Percentiles rank a stretch among this genome's conserved stretches.
These are phyloP conservation scores for Mixornis gularis DNA, from an alignment of 2,113 vertebrate genomes.

Conservation along the genomic window DNA sequence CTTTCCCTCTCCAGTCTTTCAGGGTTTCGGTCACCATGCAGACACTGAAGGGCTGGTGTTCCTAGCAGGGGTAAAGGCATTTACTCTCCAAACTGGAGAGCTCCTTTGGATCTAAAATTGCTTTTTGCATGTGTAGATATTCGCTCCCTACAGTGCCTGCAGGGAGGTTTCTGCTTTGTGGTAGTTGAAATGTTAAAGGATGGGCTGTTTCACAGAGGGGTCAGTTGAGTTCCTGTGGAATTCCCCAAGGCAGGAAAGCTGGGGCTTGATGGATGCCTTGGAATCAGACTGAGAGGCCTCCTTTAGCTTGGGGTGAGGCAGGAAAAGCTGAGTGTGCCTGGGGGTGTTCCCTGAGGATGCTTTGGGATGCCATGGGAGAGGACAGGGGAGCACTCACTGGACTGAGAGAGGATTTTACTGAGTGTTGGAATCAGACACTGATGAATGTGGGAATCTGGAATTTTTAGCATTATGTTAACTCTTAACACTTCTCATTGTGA, in stretches of 20 bases:
- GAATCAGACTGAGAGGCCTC: background rate
- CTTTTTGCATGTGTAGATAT: background rate
- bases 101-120: background rate
- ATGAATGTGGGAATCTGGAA: background rate
- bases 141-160: accelerated
- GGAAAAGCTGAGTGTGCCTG: background rate
- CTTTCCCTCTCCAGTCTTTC: background rate
- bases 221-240: background rate
- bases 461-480: background rate
- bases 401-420: accelerated
- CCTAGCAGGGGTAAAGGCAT: background rate
- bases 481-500: background rate
- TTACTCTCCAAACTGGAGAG: background rate
- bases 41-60: background rate
- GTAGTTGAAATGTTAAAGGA: background rate
- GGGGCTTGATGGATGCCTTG: background rate
- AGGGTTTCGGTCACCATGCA: background rate
- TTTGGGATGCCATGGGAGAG: background rate
- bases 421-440: background rate
- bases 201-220: background rate
- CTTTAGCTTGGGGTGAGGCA: background rate
- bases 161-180: background rate
- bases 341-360: background rate
- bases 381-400: background rate
- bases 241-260: background rate